Evolutionary conservation across 2,888 invertebrate species (phyloP).

Genomic region (Hymenopus coronatus): DNA sequence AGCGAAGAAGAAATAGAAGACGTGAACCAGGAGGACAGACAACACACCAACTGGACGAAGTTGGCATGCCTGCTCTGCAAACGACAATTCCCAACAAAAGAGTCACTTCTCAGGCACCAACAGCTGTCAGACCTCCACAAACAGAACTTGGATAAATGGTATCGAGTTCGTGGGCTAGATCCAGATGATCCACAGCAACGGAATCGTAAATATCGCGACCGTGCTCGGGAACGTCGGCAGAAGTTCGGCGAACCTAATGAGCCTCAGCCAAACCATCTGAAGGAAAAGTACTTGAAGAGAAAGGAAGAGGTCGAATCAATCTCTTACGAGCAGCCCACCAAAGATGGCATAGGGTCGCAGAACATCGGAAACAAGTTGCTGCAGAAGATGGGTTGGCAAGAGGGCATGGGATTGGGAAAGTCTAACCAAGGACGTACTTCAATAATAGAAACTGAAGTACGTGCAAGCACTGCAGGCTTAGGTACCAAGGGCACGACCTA

Average conservation of each 20-base stretch:
- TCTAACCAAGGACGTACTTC: conserved; percentile 89
- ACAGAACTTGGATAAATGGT: conserved; percentile 68
- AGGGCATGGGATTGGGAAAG: conserved; percentile 93
- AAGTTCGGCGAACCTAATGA: conserved; percentile 90
- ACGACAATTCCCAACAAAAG: conserved; percentile 86
- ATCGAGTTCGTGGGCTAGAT: conserved; percentile 48
- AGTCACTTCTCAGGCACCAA: conserved; percentile 82
- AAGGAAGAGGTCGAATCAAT: conserved; percentile 45
- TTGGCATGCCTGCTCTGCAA: conserved; percentile 93
- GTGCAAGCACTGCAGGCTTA: conserved; percentile 77
- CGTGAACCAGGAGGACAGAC: conserved; percentile 50
- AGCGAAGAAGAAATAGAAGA: conserved; percentile 71
- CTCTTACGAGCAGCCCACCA: conserved; percentile 54
- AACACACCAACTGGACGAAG: conserved; percentile 77
- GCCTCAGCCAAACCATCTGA: conserved; percentile 68
- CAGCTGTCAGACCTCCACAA: conserved; percentile 93
- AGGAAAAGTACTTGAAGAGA: conserved; percentile 67
- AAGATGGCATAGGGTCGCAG: conserved; percentile 73
- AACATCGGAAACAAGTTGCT: conserved; percentile 93
- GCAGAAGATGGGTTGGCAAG: conserved; percentile 99
- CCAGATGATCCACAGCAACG: conserved; percentile 49
- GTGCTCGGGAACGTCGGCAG: conserved; percentile 91
- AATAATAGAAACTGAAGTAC: conserved; percentile 68
- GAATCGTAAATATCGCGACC: conserved; percentile 73
- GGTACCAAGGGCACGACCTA: conserved; percentile 79